Evolutionary conservation across 2,888 invertebrate genomes (phyloP), one percentile per base, ranked within the genome.

Genomic region (Ischnus inquisitorius): DNA sequence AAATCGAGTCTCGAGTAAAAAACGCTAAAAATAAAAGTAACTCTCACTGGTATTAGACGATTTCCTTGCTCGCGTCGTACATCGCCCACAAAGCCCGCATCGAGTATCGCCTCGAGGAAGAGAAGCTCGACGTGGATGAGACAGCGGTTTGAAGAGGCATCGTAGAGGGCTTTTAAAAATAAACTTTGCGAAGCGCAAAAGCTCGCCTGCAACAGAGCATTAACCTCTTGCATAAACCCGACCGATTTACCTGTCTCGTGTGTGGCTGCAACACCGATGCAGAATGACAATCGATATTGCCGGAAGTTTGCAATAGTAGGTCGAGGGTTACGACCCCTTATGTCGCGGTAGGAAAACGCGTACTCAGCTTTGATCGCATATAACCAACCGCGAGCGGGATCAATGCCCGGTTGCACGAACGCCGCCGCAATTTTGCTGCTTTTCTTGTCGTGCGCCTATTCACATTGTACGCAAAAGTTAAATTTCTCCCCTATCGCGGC

Each of bases 231-330:
- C 71, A 75, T 76, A 76, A 83, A 65, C 46, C 22, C 57, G 71
- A 69, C 71, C 65, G 76, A 83, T 67, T 83, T 71, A 83, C 79
- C 75, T 69, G 78, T 54, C 57, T 72, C 43, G 68, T 74, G 39
- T 51, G 48, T 57, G 34, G 41, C 54, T 14, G 54, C 41, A 57
- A 39, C 68, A 69, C n/a, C 48, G 54, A 68, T 71, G 67, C 67
- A 77, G 77, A 79, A 72, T 72, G 67, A 12, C 72, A 77, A 80
- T 83, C 83, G 79, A 83, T 83, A 62, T 72, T 80, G 77, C 57
- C 83, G 76, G 76, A 72, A 83, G 76, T 72, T 79, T 64, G 57
- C 14, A 5, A 79, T 67, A 80, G 79, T 83, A 74, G 83, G 83
- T 79, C 83, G 83, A 64, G 68, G 79, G 72, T 76, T 80, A 76